A percentile compares a stretch with the other conserved stretches of the same genome.
Evolutionary conservation across 2,113 vertebrate genomes (phyloP).

Genomic region (Crotophaga sulcirostris): DNA sequence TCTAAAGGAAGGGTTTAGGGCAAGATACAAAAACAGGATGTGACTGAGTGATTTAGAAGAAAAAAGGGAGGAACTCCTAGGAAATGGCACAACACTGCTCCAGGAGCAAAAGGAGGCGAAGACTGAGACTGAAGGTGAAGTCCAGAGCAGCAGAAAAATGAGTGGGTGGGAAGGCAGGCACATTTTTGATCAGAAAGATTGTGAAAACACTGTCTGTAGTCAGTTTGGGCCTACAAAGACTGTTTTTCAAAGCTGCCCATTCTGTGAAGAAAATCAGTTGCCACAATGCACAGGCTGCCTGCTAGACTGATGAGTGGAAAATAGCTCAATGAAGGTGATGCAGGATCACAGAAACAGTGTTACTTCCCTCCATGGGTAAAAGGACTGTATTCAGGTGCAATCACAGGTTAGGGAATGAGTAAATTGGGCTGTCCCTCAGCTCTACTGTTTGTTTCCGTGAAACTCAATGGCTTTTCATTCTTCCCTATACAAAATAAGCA

Average conservation of each 20-base stretch:
- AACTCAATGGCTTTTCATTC: not conserved
- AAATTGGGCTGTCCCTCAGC: not conserved
- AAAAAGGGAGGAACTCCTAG: slow-evolving; percentile 38
- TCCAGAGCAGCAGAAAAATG: slow-evolving; percentile 23
- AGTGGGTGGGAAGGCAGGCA: not conserved
- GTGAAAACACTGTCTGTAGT: not conserved
- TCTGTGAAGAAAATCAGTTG: not conserved
- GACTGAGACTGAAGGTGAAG: slow-evolving; percentile 6
- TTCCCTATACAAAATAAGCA: not conserved
- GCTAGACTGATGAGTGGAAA: not conserved
- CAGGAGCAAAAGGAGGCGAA: slow-evolving; percentile 22
- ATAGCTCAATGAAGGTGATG: not conserved
- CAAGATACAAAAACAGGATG: slow-evolving; percentile 62
- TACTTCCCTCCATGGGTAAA: not conserved
- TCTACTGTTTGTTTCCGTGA: not conserved
- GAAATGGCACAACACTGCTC: slow-evolving; percentile 14
- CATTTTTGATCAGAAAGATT: not conserved
- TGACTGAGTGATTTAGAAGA: slow-evolving; percentile 61
- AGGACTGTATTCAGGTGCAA: not conserved
- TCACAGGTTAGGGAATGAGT: not conserved
- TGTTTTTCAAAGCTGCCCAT: not conserved
- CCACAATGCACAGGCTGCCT: not conserved
- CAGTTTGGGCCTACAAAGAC: not conserved
- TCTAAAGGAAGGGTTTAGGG: slow-evolving; percentile 63
- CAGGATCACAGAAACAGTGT: not conserved